Evolutionary conservation across 2,888 invertebrate species (phyloP).

Genomic region (Ernsta delagoae): DNA sequence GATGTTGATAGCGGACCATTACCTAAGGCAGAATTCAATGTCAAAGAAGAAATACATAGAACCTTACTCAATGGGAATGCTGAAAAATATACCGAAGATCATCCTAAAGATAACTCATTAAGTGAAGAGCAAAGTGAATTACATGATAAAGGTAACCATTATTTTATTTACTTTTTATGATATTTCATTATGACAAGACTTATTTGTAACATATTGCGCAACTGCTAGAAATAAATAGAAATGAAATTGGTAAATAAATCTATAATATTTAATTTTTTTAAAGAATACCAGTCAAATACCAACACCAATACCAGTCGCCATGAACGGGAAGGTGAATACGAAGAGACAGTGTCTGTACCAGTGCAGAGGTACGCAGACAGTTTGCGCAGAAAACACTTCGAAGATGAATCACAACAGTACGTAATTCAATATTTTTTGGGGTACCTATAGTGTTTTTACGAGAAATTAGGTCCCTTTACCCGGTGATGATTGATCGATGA

Average conservation of each 20-base stretch:
- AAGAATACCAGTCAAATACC: constrained; percentile 38
- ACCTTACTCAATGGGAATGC: constrained; percentile 60
- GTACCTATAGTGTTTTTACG: no score
- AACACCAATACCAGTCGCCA: constrained; percentile 73
- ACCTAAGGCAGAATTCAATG: constrained; percentile 70
- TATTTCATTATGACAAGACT: neutral
- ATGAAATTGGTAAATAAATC: no score
- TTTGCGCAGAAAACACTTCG: constrained; percentile 77
- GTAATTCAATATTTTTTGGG: constrained; percentile 39
- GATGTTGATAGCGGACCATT: constrained; percentile 75
- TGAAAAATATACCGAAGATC: constrained; percentile 43
- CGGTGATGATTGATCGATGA: neutral
- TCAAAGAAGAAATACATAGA: constrained; percentile 78
- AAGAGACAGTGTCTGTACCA: constrained; percentile 81
- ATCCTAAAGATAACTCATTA: neutral
- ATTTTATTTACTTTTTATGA: neutral
- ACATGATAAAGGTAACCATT: constrained; percentile 17
- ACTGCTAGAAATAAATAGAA: neutral
- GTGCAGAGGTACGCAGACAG: constrained; percentile 85
- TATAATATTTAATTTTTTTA: neutral
- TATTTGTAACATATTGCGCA: neutral
- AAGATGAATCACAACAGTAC: constrained; percentile 65
- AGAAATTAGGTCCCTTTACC: no score
- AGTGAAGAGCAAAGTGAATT: constrained; percentile 2
- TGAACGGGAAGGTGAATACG: constrained; percentile 86